Percentiles rank a stretch among this genome's conserved stretches.
Evolutionary conservation across 35 echinoderm and acorn worm species (phyloP).

Genomic region (Patiria miniata): DNA sequence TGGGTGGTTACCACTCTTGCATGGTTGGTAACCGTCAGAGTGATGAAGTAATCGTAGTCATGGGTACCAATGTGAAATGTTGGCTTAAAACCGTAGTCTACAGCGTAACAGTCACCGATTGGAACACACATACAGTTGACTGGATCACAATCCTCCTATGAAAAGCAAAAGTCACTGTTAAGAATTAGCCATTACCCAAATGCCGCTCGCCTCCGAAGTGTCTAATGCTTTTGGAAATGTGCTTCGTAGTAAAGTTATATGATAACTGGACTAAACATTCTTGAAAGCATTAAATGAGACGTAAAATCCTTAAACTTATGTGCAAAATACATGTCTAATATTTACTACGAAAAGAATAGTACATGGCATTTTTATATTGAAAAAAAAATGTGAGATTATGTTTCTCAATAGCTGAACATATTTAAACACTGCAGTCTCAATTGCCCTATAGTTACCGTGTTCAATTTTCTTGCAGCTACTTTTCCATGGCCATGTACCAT

Average conservation of each 20-base stretch:
- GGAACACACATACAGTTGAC: no score
- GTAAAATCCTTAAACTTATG: neutral
- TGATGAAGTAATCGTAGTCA: conserved; percentile 44
- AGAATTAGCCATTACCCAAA: neutral
- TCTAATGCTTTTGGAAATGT: neutral
- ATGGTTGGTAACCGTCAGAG: conserved; percentile 39
- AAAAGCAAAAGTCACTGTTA: neutral
- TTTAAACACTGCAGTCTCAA: neutral
- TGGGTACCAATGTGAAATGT: no score
- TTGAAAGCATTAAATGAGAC: neutral
- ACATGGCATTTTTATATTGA: no score
- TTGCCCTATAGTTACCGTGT: neutral
- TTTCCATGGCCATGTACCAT: no score
- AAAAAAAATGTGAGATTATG: no score
- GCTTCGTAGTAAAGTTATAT: neutral
- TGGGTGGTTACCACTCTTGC: neutral
- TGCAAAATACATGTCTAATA: neutral
- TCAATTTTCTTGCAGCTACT: neutral
- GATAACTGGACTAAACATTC: neutral
- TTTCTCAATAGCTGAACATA: neutral
- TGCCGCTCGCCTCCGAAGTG: neutral
- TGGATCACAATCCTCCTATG: no score
- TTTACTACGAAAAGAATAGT: no score
- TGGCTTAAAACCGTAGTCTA: no score
- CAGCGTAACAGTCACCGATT: no score